A percentile compares a stretch with the other conserved stretches of the same genome.
These are phyloP conservation scores for Pristionchus japonicus DNA, from an alignment of 2,888 invertebrate genomes.

Conservation along the genomic window DNA sequence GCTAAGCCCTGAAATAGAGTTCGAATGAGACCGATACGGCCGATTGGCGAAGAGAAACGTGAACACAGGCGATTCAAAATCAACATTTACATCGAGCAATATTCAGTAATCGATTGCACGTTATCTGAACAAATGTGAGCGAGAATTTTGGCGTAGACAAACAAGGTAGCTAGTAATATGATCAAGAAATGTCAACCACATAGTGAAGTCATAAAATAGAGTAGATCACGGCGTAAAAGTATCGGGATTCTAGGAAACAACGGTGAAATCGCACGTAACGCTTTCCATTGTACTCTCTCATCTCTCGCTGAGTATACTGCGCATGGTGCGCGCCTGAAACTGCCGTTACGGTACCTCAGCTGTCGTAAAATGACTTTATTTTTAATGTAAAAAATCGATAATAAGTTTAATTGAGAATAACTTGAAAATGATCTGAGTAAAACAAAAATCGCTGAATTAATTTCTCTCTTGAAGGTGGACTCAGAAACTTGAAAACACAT, in stretches of 20 bases:
- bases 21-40: not conserved
- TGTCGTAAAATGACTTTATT: not conserved
- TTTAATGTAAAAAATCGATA: no score
- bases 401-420: no score
- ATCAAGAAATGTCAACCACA: not conserved
- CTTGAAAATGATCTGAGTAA: not conserved
- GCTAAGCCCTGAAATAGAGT: constrained; percentile 47
- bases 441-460: not conserved
- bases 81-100: not conserved
- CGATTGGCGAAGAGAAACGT: not conserved
- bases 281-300: not conserved
- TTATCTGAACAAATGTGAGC: not conserved
- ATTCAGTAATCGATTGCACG: not conserved
- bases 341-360: not conserved
- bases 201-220: not conserved
- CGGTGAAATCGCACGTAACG: constrained; percentile 24
- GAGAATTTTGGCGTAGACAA: not conserved
- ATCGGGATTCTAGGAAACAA: not conserved
- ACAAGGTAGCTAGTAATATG: not conserved
- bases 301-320: no score
- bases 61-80: not conserved
- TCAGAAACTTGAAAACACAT: not conserved
- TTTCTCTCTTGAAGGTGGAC: not conserved
- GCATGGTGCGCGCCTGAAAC: not conserved
- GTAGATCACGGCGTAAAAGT: not conserved